Conservation (phyloP, 2,888 invertebrate species). For the Lasioglossum villosulum region DNA sequence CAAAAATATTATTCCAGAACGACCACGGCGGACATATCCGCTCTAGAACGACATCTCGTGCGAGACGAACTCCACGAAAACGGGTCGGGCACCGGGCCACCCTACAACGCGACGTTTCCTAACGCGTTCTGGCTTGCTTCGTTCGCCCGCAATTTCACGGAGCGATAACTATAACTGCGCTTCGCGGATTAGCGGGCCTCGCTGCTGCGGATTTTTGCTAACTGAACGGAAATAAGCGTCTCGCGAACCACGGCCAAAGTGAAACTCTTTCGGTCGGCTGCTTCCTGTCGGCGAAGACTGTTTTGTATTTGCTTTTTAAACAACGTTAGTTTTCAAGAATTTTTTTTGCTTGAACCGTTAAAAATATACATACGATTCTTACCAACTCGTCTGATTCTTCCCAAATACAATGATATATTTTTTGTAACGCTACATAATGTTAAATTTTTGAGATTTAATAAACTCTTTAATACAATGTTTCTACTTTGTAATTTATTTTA, state of each 20-base stretch:
- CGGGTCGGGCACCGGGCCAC: constrained; percentile 10
- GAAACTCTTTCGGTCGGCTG: not conserved
- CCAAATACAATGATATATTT: too few species aligned
- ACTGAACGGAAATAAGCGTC: constrained; percentile 13
- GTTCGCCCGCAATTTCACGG: constrained; percentile 44
- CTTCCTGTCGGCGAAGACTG: not conserved
- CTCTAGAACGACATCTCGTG: constrained; percentile 47
- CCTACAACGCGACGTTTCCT: not conserved
- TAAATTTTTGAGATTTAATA: too few species aligned
- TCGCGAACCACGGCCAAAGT: not conserved
- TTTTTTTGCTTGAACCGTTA: too few species aligned
- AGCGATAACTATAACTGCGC: constrained; percentile 51
- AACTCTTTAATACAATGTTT: too few species aligned
- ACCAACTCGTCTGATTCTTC: too few species aligned
- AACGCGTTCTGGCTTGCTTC: constrained; percentile 35
- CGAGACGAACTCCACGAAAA: constrained; percentile 38
- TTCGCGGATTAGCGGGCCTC: constrained; percentile 47
- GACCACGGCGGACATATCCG: constrained; percentile 53
- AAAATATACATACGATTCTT: too few species aligned
- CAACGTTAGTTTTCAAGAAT: too few species aligned
- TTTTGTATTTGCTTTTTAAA: too few species aligned
- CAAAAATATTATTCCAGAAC: constrained; percentile 63
- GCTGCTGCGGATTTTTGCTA: not conserved
- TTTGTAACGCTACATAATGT: too few species aligned
- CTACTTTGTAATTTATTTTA: too few species aligned